A percentile compares a stretch with the other conserved stretches of the same genome.
phyloP scores from a whole-genome alignment of 2,797 vertebrate genomes.

The Etheostoma perlongum region DNA sequence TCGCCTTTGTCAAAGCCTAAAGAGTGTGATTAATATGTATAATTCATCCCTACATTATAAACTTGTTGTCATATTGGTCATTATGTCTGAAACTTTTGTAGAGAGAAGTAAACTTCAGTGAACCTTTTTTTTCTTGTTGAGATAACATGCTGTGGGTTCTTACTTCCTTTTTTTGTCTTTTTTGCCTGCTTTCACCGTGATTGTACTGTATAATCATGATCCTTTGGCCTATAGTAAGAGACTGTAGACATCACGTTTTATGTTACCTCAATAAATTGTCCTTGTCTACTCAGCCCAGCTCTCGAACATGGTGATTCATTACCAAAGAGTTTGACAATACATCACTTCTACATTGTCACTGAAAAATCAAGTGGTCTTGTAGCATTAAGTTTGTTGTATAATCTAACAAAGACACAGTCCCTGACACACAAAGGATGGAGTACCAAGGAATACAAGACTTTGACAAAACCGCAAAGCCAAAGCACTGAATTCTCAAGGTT shows the following conservation, averaged over 20 bases:
- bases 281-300: neutral
- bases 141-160: neutral
- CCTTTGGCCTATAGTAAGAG: neutral
- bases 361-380: conserved; percentile 4
- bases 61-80: neutral
- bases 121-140: conserved; percentile 6
- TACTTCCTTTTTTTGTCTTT: conserved; percentile 11
- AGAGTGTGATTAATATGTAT: neutral
- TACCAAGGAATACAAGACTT: neutral
- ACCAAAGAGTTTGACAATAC: conserved; percentile 7
- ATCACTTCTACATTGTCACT: neutral
- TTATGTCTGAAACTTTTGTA: neutral
- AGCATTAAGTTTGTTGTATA: neutral
- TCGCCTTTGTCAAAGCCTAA: neutral
- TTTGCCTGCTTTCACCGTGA: neutral
- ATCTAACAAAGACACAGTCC: conserved; percentile 7
- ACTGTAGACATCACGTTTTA: conserved; percentile 3
- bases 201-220: neutral
- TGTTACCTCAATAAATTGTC: conserved; percentile 17
- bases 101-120: neutral
- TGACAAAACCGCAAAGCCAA: neutral
- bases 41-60: neutral
- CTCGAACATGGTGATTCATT: conserved; percentile 10
- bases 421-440: neutral
- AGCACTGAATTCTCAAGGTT: neutral